Conservation (phyloP, 2,888 invertebrate genomes). For the Stenolophus ochropezus region DNA sequence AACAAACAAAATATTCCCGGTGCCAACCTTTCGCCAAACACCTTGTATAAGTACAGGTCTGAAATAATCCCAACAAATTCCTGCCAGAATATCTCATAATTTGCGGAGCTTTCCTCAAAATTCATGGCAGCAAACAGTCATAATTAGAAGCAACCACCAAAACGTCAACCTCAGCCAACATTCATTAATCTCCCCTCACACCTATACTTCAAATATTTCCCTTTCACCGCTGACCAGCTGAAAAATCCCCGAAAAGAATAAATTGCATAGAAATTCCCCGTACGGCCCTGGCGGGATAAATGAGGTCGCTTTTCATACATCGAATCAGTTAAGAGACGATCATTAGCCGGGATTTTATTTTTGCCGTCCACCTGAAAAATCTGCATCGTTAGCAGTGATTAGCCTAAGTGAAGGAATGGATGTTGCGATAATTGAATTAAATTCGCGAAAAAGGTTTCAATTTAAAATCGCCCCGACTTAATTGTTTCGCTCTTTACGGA, state of each 20-base stretch:
- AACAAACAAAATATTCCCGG: no score
- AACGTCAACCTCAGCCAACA: neutral
- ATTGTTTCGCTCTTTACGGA: slow-evolving; percentile 17
- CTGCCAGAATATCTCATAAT: neutral
- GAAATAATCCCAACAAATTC: neutral
- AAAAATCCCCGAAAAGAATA: neutral
- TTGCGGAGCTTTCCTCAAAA: neutral
- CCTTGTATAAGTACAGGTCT: neutral
- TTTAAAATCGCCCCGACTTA: neutral
- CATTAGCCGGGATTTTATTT: slow-evolving; percentile 32
- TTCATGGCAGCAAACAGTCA: neutral
- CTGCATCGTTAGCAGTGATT: slow-evolving; percentile 34
- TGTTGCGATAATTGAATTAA: slow-evolving; percentile 29
- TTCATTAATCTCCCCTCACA: slow-evolving; percentile 8
- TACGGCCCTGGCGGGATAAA: neutral
- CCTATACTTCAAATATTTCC: neutral
- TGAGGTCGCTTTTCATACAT: slow-evolving; percentile 28
- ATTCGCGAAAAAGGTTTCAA: slow-evolving; percentile 13
- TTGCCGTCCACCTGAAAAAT: slow-evolving; percentile 11
- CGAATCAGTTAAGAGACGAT: slow-evolving; percentile 25
- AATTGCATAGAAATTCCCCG: neutral
- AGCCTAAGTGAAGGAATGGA: slow-evolving; percentile 34
- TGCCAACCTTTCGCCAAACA: no score
- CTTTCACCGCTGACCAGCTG: neutral
- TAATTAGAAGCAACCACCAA: neutral